phyloP scores from a whole-genome alignment of 1,140 invertebrate species.

The Pachyrhynchus sulphureomaculatus region DNA sequence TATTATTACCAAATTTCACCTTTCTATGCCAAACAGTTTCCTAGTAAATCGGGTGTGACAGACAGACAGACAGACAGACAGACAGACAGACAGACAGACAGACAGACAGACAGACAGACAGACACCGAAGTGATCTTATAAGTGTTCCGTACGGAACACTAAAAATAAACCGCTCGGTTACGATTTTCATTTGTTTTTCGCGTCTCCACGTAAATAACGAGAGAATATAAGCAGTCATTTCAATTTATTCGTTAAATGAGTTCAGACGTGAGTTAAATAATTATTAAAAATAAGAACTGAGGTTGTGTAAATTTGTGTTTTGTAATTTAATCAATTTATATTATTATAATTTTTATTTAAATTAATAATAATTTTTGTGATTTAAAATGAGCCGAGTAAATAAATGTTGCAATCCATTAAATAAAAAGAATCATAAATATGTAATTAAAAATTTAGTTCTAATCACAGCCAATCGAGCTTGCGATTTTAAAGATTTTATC shows the following conservation, averaged over 20 bases:
- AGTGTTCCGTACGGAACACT: no score
- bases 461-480: not conserved
- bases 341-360: not conserved
- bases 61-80: no score
- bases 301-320: not conserved
- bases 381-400: not conserved
- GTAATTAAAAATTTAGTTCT: not conserved
- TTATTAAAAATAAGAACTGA: not conserved
- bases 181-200: not conserved
- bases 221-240: not conserved
- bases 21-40: no score
- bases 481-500: not conserved
- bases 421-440: constrained; percentile 1
- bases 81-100: no score
- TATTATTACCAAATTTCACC: no score
- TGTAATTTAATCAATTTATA: not conserved
- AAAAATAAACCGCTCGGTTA: no score
- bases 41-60: no score
- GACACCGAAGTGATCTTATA: no score
- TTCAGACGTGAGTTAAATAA: not conserved
- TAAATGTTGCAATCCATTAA: constrained; percentile 7
- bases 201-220: not conserved
- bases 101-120: no score
- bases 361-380: not conserved
- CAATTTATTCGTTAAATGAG: not conserved